A percentile compares a stretch with the other conserved stretches of the same genome.
Evolutionary conservation across 2,113 vertebrate species (phyloP).

Genomic region (Megalops atlanticus): DNA sequence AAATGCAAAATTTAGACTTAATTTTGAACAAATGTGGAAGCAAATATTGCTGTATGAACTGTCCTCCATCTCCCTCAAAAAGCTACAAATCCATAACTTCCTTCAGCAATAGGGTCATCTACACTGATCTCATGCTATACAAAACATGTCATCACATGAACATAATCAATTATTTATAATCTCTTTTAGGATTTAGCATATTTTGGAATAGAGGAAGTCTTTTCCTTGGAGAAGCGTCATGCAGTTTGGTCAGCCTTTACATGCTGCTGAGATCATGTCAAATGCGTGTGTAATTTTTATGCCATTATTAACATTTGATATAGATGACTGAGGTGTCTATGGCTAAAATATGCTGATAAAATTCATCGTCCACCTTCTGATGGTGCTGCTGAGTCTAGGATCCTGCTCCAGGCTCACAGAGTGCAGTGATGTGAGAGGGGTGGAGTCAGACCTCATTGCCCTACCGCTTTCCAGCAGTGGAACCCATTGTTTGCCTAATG

Average conservation of each 20-base stretch:
- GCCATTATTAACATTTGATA: neutral
- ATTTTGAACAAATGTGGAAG: too few species aligned
- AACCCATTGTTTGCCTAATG: neutral
- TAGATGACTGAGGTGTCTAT: neutral
- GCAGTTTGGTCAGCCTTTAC: neutral
- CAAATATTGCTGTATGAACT: too few species aligned
- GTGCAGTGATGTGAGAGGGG: neutral
- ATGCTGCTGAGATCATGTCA: too few species aligned
- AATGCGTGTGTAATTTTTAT: too few species aligned
- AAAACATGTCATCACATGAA: too few species aligned
- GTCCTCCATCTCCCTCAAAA: too few species aligned
- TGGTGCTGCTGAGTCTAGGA: neutral
- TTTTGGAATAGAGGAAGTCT: neutral
- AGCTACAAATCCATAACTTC: too few species aligned
- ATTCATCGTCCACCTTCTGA: neutral
- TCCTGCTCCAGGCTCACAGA: too few species aligned
- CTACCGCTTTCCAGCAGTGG: neutral
- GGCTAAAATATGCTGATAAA: neutral
- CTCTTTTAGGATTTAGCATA: neutral
- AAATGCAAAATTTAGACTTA: too few species aligned
- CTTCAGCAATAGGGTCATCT: too few species aligned
- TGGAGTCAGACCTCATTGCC: neutral
- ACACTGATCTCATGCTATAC: too few species aligned
- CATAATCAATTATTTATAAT: too few species aligned
- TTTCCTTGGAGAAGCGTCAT: neutral